phyloP scores from a whole-genome alignment of 2,797 vertebrate species.

The Enteromius afrohamiltoni region DNA sequence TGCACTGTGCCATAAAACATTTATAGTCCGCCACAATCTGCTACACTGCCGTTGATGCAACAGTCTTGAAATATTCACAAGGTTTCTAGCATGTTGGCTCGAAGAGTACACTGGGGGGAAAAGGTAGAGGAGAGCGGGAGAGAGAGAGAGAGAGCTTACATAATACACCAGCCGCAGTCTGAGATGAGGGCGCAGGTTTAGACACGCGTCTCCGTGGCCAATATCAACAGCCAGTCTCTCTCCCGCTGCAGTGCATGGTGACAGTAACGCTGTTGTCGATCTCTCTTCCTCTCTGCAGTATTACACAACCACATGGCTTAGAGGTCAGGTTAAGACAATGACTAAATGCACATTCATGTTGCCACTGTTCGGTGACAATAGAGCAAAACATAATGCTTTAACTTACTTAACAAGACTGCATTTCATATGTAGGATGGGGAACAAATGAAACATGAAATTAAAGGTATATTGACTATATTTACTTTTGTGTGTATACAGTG shows the following conservation, averaged over 20 bases:
- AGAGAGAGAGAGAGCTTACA: slow-evolving; percentile 66
- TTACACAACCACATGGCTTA: not conserved
- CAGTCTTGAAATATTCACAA: slow-evolving; percentile 65
- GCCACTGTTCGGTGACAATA: not conserved
- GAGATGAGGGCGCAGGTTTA: slow-evolving; percentile 58
- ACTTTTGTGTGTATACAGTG: not conserved
- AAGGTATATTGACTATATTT: not conserved
- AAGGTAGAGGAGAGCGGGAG: slow-evolving; percentile 20
- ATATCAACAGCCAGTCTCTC: slow-evolving; percentile 24
- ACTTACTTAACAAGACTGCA: not conserved
- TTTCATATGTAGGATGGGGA: not conserved
- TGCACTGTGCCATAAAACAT: slow-evolving; percentile 84
- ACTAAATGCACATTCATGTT: not conserved
- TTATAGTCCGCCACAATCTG: slow-evolving; percentile 78
- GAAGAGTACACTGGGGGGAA: slow-evolving; percentile 27
- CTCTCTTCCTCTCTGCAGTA: slow-evolving; percentile 21
- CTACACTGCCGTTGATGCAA: slow-evolving; percentile 73
- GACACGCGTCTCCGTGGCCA: slow-evolving; percentile 54
- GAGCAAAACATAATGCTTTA: not conserved
- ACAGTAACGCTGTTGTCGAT: slow-evolving; percentile 3
- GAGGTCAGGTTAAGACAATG: slow-evolving; percentile 16
- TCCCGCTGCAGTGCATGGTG: slow-evolving; percentile 20
- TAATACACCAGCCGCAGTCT: slow-evolving; percentile 70
- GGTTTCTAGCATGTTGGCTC: slow-evolving; percentile 51
- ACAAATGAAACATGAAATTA: not conserved